Conservation (phyloP, 2,888 invertebrate genomes). For the Stomorhina lunata region DNA sequence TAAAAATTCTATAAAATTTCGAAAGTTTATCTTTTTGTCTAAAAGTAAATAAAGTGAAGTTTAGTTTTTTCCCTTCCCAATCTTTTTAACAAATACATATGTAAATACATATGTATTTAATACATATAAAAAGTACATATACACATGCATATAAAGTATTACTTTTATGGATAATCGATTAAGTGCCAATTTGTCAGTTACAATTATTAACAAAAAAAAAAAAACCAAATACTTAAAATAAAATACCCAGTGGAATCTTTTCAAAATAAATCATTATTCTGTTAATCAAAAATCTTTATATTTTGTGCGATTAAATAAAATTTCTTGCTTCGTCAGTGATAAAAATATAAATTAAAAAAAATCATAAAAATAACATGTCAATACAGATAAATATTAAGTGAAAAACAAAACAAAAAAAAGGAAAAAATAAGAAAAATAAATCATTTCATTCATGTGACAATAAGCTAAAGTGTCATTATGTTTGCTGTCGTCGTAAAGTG, state of each 20-base stretch:
- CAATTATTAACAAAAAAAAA: background rate
- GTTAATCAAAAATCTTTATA: background rate
- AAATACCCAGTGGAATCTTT: background rate
- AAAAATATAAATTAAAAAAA: constrained; percentile 9
- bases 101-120: background rate
- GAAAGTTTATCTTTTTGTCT: background rate
- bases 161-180: constrained; percentile 20
- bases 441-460: constrained; percentile 43
- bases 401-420: background rate
- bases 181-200: constrained; percentile 31
- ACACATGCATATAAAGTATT: background rate
- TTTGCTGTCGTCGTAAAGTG: constrained; percentile 50
- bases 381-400: too few relatives aligned
- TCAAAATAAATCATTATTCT: too few relatives aligned
- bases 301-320: background rate
- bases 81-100: background rate
- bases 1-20: background rate
- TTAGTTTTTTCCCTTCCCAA: too few relatives aligned
- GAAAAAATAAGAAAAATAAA: constrained; percentile 3
- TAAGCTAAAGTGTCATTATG: constrained; percentile 38
- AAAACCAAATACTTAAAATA: background rate
- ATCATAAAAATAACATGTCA: too few relatives aligned
- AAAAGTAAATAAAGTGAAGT: constrained; percentile 7
- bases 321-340: background rate
- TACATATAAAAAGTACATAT: background rate